Base-by-base conservation (phyloP, 2,797 vertebrate species). In the Schizothorax lantsangensis region DNA sequence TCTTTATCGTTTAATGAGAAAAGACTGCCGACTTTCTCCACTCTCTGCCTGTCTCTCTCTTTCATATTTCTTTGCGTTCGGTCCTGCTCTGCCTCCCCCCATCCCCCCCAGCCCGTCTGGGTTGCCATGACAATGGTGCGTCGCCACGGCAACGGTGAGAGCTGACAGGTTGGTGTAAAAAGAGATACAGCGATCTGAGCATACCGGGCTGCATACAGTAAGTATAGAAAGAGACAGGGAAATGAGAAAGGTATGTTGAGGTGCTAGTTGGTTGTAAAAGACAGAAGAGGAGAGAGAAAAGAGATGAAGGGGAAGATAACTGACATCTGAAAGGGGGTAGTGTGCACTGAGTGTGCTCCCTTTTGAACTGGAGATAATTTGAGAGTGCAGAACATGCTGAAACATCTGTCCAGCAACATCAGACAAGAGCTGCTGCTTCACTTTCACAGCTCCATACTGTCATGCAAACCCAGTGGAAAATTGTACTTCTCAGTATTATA, bases 91-190 rank as follows among this genome's bases (percentile, higher is more conserved):
- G 45, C 36, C 83, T 85, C 83, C 43, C 72, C 72, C 79, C 64
- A 69, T 71, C 40, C 59, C 83, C 88, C 86, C 84, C 89, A 86
- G 91, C 92, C 92, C 80, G 84, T 89, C 87, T 90, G 88, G 91
- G 94, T 95, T 95, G 89, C 93, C 91, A 92, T 94, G 94, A 91
- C 90, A 87, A 95, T 91, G 36, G 88, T 88, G 82, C 23, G 88
- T 92, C 88, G 84, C 89, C 92, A 90, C 86, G 88, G 93, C 92
- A 94, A 94, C 92, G 38, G 87, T 36, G 79, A 87, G 88, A 91
- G 90, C 90, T 89, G 90, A 91, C 91, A 91, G 89, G 91, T 92
- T 89, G 90, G 91, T 89, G 90, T 89, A 89, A 91, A 88, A 88
- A 90, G 91, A 91, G 89, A 92, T 90, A 90, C 89, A 89, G 91